Evolutionary conservation across 2,113 vertebrate genomes (phyloP).

Genomic region (Trichechus manatus): DNA sequence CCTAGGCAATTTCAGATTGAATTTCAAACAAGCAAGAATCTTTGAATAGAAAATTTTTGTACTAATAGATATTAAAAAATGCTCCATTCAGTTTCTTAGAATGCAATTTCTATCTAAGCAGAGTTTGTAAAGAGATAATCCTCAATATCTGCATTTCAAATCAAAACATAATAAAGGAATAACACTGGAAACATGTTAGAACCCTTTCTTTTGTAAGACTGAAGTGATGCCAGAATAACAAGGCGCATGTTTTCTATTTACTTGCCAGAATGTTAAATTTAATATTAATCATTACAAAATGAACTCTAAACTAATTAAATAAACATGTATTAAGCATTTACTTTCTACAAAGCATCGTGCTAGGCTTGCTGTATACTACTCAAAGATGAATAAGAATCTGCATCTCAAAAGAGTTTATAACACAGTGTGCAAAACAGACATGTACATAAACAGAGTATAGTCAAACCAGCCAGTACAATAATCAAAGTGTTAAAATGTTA

Average conservation of each 20-base stretch:
- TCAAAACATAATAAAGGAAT: constrained; percentile 47
- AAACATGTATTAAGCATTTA: constrained; percentile 54
- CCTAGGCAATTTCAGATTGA: constrained; percentile 40
- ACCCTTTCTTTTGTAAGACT: background rate
- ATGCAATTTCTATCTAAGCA: constrained; percentile 65
- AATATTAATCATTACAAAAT: constrained; percentile 19
- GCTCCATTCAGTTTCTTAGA: constrained; percentile 45
- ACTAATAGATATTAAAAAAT: background rate
- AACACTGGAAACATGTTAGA: constrained; percentile 40
- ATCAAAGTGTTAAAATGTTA: constrained; percentile 67
- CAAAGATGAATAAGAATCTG: constrained; percentile 26
- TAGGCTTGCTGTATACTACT: background rate
- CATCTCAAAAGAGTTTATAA: constrained; percentile 52
- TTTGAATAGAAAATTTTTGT: constrained; percentile 55
- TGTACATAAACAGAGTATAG: constrained; percentile 16
- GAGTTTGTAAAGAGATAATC: constrained; percentile 41
- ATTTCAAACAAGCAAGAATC: constrained; percentile 54
- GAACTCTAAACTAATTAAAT: background rate
- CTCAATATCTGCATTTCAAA: constrained; percentile 66
- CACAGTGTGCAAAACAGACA: constrained; percentile 24
- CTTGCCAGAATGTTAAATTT: background rate
- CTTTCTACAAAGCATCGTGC: constrained; percentile 1
- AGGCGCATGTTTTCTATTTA: background rate
- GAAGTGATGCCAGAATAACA: background rate
- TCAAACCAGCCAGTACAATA: constrained; percentile 30